Conservation (phyloP, 2,888 invertebrate genomes). For the Tanypteryx hageni region DNA sequence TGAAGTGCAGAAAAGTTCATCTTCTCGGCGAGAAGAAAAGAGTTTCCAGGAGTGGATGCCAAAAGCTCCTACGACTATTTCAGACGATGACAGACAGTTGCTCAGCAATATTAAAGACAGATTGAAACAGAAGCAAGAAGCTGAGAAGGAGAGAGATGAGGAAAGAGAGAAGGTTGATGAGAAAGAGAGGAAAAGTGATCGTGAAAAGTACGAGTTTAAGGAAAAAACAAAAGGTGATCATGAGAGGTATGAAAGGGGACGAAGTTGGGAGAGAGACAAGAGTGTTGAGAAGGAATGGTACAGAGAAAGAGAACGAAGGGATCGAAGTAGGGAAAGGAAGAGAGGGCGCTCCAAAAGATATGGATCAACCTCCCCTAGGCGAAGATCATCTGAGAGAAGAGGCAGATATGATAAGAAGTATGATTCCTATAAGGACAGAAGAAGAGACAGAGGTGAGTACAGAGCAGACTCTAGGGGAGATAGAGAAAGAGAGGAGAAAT, state of each 20-base stretch:
- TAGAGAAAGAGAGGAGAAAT: conserved; percentile 65
- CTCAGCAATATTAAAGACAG: conserved; percentile 77
- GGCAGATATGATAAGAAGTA: conserved; percentile 41
- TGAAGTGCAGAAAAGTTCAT: conserved; percentile 67
- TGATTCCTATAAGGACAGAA: conserved; percentile 44
- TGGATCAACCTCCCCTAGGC: conserved; percentile 36
- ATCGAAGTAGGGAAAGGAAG: conserved; percentile 69
- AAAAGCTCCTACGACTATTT: conserved; percentile 71
- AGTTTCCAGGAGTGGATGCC: conserved; percentile 78
- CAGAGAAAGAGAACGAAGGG: conserved; percentile 70
- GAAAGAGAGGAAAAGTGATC: conserved; percentile 70
- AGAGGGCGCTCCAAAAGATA: conserved; percentile 66
- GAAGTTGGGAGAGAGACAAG: conserved; percentile 67
- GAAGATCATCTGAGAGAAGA: conserved; percentile 35
- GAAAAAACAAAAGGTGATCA: conserved; percentile 72
- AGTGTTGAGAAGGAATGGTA: conserved; percentile 66
- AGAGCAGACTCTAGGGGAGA: conserved; percentile 67
- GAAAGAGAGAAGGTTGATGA: conserved; percentile 38
- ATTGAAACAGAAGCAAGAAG: conserved; percentile 77
- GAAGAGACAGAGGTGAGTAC: conserved; percentile 44
- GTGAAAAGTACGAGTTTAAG: conserved; percentile 72
- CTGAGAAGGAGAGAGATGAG: conserved; percentile 70
- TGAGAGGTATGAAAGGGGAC: conserved; percentile 71
- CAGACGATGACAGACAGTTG: conserved; percentile 75
- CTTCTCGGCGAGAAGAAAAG: conserved; percentile 69